A percentile compares a stretch with the other conserved stretches of the same genome.
phyloP scores from a whole-genome alignment of 2,797 vertebrate genomes.

The Gymnoscopelus microlampas region DNA sequence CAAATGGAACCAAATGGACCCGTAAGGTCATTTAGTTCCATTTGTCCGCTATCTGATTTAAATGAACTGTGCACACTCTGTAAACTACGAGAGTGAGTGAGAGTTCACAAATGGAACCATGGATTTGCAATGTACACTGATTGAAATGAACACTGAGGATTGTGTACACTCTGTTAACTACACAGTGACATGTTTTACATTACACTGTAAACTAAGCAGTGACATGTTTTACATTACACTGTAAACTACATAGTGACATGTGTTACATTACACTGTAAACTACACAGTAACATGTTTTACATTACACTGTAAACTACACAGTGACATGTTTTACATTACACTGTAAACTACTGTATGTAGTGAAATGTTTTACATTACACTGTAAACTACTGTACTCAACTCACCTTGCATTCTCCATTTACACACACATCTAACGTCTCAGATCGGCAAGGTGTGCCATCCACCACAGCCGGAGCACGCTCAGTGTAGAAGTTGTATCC shows the following conservation, averaged over 20 bases:
- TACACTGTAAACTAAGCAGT: background rate
- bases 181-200: slow-evolving; percentile 6
- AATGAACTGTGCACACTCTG: no score
- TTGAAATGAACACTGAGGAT: no score
- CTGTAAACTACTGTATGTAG: background rate
- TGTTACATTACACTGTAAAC: slow-evolving; percentile 24
- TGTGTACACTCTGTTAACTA: slow-evolving; percentile 30
- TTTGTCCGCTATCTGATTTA: no score
- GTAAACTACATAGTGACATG: background rate
- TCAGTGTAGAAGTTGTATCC: slow-evolving; percentile 99
- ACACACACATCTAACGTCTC: slow-evolving; percentile 96
- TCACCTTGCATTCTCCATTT: slow-evolving; percentile 97
- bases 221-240: slow-evolving; percentile 5
- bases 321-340: slow-evolving; percentile 2
- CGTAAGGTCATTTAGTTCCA: no score
- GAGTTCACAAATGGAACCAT: no score
- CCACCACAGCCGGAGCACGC: slow-evolving; percentile 93
- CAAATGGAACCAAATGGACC: no score
- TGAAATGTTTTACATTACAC: slow-evolving; percentile 17
- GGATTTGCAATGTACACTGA: no score
- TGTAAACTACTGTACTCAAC: slow-evolving; percentile 22
- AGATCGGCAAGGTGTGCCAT: slow-evolving; percentile 90
- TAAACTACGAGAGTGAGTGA: no score
- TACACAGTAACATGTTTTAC: slow-evolving; percentile 23
- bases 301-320: slow-evolving; percentile 12